Evolutionary conservation across 1,140 invertebrate species (phyloP), one percentile per base, ranked within the genome.

Genomic region (Neelides sp.): DNA sequence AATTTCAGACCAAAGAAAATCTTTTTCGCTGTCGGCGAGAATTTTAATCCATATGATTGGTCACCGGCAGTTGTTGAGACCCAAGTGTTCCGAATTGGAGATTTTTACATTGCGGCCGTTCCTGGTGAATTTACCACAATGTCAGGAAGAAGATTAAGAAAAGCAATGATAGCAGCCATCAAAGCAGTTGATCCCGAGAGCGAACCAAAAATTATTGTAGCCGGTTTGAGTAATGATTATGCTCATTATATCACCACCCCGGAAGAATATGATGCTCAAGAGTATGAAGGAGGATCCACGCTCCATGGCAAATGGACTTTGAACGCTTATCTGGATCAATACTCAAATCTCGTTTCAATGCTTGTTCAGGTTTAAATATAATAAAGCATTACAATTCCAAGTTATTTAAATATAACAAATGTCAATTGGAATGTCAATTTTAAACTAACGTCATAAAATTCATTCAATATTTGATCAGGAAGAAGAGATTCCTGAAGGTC

Each of bases 51-150:
- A 7, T 46, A 26, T 32, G 42, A 36, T 1, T 52, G 50, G 50
- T 42, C 50, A 8, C 50, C 50, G 1, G 15, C 42, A 1, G 46
- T 46, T 12, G 43, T 46, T 3, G 50, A 52, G 19, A 26, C 46
- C 1, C 44, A 52, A 17, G 30, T 46, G 13, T 36, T 52, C 13
- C 50, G 36, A 1, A 15, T 52, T n/a, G 50, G 50, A 1, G 15
- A 1, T n/a, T 24, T 52, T 8, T 23, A 46, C 20, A 15, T 52
- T 45, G 50, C 41, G 3, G 23, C 30, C 13, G 44, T 39, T 2
- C 50, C 50, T 15, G 50, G 50, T 12, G 50, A 52, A 46, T 46
- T 52, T 15, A 52, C 50, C 1, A 52, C 50, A 46, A 52, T 52
- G 50, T 36, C 50, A 1, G 50, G 50, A n/a, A n/a, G 50, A 22